A percentile compares a stretch with the other conserved stretches of the same genome.
Evolutionary conservation across 2,888 invertebrate species (phyloP).

Genomic region (Rhodophaea formosa): DNA sequence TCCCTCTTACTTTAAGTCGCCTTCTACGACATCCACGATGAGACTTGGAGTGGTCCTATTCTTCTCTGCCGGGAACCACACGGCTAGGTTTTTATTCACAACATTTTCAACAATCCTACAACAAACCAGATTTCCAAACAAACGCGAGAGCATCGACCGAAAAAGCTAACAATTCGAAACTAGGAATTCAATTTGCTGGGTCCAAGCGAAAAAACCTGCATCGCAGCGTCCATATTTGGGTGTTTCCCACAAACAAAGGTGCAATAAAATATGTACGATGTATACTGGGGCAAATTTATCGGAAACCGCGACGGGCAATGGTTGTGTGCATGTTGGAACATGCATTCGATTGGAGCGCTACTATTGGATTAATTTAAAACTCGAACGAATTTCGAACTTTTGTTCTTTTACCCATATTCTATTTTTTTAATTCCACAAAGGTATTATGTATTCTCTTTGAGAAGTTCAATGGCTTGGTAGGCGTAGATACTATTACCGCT

Average conservation of each 20-base stretch:
- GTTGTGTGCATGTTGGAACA: slow-evolving; percentile 47
- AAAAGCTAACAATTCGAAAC: slow-evolving; percentile 35
- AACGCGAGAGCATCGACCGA: slow-evolving; percentile 1
- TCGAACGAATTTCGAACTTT: slow-evolving; percentile 12
- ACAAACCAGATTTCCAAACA: slow-evolving; percentile 3
- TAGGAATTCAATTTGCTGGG: slow-evolving; percentile 53
- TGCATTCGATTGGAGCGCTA: slow-evolving; percentile 45
- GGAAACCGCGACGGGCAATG: slow-evolving; percentile 52
- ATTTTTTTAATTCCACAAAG: too few relatives aligned
- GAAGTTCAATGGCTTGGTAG: too few relatives aligned
- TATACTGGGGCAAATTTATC: slow-evolving; percentile 54
- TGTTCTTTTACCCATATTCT: too few relatives aligned
- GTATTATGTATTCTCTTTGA: too few relatives aligned
- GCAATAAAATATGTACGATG: slow-evolving; percentile 56
- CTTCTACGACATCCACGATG: too few relatives aligned
- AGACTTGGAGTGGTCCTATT: too few relatives aligned
- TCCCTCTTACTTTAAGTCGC: too few relatives aligned
- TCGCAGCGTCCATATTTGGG: slow-evolving; percentile 46
- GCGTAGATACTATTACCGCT: too few relatives aligned
- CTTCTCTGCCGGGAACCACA: too few relatives aligned
- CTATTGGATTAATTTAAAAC: slow-evolving; percentile 30
- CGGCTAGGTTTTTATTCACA: not conserved
- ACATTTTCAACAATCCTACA: not conserved
- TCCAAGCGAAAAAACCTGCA: slow-evolving; percentile 31
- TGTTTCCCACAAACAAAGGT: slow-evolving; percentile 47